Evolutionary conservation across 92 coral and sea anemone genomes (phyloP).

Genomic region (Phenganax marumi): DNA sequence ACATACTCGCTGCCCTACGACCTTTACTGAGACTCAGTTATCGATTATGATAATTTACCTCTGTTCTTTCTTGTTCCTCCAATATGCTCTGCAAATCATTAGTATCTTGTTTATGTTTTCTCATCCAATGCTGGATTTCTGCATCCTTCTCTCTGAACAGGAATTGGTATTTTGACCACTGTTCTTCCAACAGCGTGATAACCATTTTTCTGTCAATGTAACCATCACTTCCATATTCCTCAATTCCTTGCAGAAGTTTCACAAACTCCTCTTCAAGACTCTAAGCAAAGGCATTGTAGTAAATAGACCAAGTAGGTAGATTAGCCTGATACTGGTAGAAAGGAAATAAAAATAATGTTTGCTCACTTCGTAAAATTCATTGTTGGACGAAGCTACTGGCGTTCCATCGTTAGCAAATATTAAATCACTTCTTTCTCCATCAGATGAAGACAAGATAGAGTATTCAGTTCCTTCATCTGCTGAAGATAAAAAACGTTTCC

Average conservation of each 20-base stretch:
- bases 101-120: conserved; percentile 35
- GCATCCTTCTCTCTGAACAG: conserved; percentile 31
- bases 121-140: conserved; percentile 33
- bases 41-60: not conserved
- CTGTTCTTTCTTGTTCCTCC: conserved; percentile 31
- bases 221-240: conserved; percentile 2
- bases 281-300: not conserved
- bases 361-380: not conserved
- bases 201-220: not conserved
- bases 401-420: not conserved
- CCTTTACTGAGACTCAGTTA: not conserved
- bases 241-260: conserved; percentile 1
- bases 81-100: conserved; percentile 6
- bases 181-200: conserved; percentile 17
- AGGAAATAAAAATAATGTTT: not conserved
- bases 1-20: not conserved
- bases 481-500: not conserved
- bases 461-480: conserved; percentile 4
- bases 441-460: conserved; percentile 1
- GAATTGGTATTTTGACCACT: conserved; percentile 11
- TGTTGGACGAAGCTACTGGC: not conserved
- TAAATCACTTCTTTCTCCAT: not conserved
- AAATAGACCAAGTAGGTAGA: not conserved
- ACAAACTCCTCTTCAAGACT: conserved; percentile 14
- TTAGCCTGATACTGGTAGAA: too few relatives aligned